Conservation (phyloP, 1,140 invertebrate species). For the Cyphomyrmex costatus region DNA sequence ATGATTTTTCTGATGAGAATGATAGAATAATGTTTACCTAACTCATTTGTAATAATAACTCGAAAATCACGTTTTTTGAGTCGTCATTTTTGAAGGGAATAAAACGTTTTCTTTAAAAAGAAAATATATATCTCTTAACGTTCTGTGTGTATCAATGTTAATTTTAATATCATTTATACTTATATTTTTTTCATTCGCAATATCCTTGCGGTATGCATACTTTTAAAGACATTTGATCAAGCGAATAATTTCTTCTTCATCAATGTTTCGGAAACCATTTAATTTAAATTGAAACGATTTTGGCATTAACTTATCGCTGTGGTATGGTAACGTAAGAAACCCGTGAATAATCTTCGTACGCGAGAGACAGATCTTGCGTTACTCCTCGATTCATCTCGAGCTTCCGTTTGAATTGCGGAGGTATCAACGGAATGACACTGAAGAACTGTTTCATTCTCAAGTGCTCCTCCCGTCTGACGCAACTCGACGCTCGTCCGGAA, state of each 20-base stretch:
- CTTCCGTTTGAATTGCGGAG: slow-evolving; percentile 67
- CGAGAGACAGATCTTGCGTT: slow-evolving; percentile 59
- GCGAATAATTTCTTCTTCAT: background rate
- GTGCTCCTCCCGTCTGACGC: slow-evolving; percentile 52
- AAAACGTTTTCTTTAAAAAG: background rate
- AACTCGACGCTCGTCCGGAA: slow-evolving; percentile 68
- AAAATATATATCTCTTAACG: background rate
- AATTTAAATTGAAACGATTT: background rate
- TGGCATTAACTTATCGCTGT: background rate
- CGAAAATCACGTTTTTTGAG: no score
- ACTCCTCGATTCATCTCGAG: slow-evolving; percentile 63
- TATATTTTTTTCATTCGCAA: background rate
- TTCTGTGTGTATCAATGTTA: background rate
- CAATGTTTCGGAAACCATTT: background rate
- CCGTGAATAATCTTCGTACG: slow-evolving; percentile 65
- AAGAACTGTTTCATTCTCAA: slow-evolving; percentile 75
- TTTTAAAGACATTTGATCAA: background rate
- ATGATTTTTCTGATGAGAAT: no score
- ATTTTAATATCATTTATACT: background rate
- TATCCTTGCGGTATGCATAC: background rate
- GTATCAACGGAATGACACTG: slow-evolving; percentile 71
- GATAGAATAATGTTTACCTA: no score
- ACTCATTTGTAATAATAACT: no score
- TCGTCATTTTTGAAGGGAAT: background rate
- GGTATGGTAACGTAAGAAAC: slow-evolving; percentile 41